These are phyloP conservation scores for Poeciliopsis turneri DNA, from an alignment of 2,797 vertebrate species.

Conservation along the genomic window DNA sequence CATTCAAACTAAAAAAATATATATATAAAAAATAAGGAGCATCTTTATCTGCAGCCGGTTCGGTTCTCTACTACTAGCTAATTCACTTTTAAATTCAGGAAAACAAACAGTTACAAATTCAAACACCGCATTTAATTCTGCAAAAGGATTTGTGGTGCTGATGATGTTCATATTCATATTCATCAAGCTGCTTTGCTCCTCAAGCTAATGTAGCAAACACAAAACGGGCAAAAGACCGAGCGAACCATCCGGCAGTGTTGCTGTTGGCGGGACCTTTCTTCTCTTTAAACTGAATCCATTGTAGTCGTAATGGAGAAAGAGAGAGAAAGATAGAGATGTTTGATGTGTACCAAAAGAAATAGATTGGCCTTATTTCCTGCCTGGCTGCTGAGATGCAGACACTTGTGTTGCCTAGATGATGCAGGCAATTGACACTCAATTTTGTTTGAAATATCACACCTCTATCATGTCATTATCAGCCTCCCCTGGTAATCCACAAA, in stretches of 20 bases:
- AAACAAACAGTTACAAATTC: conserved; percentile 32
- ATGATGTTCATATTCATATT: no score
- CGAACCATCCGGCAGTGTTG: conserved; percentile 30
- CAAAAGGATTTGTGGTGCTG: conserved; percentile 26
- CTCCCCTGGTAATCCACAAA: conserved; percentile 83
- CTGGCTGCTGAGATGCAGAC: conserved; percentile 69
- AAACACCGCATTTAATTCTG: conserved; percentile 51
- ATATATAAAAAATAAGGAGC: conserved; percentile 30
- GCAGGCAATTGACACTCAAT: conserved; percentile 83
- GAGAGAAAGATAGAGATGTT: conserved; percentile 61
- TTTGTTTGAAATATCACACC: conserved; percentile 84
- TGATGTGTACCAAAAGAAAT: conserved; percentile 80
- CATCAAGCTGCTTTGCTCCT: no score
- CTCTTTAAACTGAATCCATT: conserved; percentile 71
- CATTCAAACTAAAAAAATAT: conserved; percentile 32
- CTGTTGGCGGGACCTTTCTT: conserved; percentile 64
- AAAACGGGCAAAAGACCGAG: no score
- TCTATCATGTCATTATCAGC: conserved; percentile 82
- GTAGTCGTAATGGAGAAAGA: conserved; percentile 65
- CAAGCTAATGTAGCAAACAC: no score
- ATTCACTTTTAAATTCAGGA: conserved; percentile 57
- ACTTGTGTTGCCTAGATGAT: conserved; percentile 78
- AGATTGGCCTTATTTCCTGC: conserved; percentile 83
- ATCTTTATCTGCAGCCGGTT: conserved; percentile 46
- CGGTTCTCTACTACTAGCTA: conserved; percentile 39